phyloP scores from a whole-genome alignment of 1,140 invertebrate species.

The Ostrea denselamellosa region DNA sequence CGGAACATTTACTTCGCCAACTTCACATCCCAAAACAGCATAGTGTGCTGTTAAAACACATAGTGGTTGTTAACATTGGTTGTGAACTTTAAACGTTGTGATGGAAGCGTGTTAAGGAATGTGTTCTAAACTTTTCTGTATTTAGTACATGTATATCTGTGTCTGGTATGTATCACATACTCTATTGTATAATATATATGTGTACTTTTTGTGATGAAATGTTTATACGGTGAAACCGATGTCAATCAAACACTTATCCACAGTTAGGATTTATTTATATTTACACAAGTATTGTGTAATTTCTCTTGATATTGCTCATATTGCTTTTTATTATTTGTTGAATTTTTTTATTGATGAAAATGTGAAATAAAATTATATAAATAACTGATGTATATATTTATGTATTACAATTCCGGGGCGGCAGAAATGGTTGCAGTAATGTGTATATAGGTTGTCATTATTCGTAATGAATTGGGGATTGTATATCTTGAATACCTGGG shows the following conservation, averaged over 20 bases:
- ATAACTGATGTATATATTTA: not conserved
- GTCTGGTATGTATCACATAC: constrained; percentile 8
- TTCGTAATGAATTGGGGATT: too few relatives aligned
- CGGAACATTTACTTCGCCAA: constrained; percentile 1
- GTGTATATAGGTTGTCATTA: too few relatives aligned
- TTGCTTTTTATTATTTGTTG: not conserved
- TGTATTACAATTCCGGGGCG: too few relatives aligned
- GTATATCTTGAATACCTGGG: too few relatives aligned
- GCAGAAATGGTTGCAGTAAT: too few relatives aligned
- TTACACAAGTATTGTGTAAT: not conserved
- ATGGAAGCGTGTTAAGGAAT: not conserved
- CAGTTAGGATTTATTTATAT: not conserved
- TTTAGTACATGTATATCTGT: not conserved
- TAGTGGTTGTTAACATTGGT: not conserved
- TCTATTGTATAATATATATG: not conserved
- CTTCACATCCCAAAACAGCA: not conserved
- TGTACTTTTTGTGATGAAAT: constrained; percentile 12
- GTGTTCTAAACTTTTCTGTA: not conserved
- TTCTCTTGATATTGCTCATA: constrained; percentile 14
- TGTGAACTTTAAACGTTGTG: not conserved
- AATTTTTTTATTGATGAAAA: not conserved
- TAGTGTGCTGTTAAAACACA: not conserved
- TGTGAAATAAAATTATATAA: not conserved
- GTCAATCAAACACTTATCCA: constrained; percentile 18
- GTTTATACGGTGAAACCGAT: constrained; percentile 7